phyloP scores from a whole-genome alignment of 2,888 invertebrate genomes.

The Nesidiocoris tenuis region DNA sequence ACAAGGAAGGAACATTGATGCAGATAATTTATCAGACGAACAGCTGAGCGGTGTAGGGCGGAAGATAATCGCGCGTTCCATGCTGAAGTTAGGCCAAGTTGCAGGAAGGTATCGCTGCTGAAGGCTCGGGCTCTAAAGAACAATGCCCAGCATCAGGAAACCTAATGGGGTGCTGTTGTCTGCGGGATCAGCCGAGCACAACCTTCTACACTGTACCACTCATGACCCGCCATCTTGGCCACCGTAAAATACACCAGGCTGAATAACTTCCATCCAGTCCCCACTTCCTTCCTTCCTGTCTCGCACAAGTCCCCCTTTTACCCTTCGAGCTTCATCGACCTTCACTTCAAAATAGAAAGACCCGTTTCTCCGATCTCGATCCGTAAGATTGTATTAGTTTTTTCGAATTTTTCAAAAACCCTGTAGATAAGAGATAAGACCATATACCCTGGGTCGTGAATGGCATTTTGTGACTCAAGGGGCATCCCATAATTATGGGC shows the following conservation, averaged over 20 bases:
- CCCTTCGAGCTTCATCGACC: too few relatives aligned
- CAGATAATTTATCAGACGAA: background rate
- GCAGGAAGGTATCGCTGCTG: background rate
- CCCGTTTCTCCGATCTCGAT: too few relatives aligned
- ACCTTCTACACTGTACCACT: background rate
- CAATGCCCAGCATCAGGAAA: conserved; percentile 18
- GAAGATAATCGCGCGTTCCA: background rate
- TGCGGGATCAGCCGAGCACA: conserved; percentile 11
- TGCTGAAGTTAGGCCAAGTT: too few relatives aligned
- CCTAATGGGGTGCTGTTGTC: conserved; percentile 22
- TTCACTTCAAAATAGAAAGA: too few relatives aligned
- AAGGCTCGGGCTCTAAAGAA: conserved; percentile 3
- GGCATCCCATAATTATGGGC: too few relatives aligned
- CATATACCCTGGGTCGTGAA: too few relatives aligned
- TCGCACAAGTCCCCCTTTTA: too few relatives aligned
- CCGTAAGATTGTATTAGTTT: too few relatives aligned
- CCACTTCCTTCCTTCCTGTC: background rate
- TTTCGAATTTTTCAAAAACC: too few relatives aligned
- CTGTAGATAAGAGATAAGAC: too few relatives aligned
- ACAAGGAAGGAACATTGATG: background rate
- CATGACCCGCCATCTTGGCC: background rate
- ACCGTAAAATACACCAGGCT: background rate
- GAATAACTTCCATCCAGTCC: background rate
- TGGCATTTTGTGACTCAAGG: too few relatives aligned
- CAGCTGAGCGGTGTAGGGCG: background rate